Conservation (phyloP, 2,888 invertebrate species). For the Nomada ferruginata region DNA sequence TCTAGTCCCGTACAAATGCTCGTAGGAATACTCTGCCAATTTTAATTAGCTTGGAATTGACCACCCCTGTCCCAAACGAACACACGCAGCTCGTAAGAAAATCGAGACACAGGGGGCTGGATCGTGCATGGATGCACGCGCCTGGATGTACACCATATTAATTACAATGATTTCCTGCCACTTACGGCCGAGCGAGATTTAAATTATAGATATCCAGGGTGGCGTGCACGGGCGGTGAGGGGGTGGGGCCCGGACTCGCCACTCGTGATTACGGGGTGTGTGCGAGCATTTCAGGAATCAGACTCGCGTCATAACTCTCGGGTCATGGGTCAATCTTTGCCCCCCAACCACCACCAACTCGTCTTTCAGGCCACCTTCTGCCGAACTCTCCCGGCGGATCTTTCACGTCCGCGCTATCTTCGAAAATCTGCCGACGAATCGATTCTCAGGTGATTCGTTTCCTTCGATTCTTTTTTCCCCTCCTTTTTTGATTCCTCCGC, state of each 20-base stretch:
- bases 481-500: neutral
- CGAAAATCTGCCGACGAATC: slow-evolving; percentile 52
- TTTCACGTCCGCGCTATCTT: slow-evolving; percentile 27
- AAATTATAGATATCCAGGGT: slow-evolving; percentile 77
- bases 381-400: neutral
- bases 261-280: slow-evolving; percentile 71
- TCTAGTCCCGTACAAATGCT: no score
- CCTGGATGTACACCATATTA: slow-evolving; percentile 73
- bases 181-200: slow-evolving; percentile 76
- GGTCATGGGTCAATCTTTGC: slow-evolving; percentile 72
- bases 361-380: no score
- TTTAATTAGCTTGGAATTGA: neutral
- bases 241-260: slow-evolving; percentile 45
- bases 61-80: neutral
- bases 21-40: no score
- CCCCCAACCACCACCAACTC: neutral
- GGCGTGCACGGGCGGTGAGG: slow-evolving; percentile 49
- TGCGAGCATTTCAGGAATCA: slow-evolving; percentile 76
- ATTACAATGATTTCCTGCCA: slow-evolving; percentile 79
- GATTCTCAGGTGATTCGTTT: slow-evolving; percentile 28
- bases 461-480: neutral
- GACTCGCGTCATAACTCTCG: slow-evolving; percentile 71
- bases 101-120: neutral
- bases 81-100: no score
- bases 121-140: slow-evolving; percentile 50